Percentiles rank a stretch among this genome's conserved stretches.
phyloP scores from a whole-genome alignment of 1,140 invertebrate genomes.

The Sweltsa coloradensis region DNA sequence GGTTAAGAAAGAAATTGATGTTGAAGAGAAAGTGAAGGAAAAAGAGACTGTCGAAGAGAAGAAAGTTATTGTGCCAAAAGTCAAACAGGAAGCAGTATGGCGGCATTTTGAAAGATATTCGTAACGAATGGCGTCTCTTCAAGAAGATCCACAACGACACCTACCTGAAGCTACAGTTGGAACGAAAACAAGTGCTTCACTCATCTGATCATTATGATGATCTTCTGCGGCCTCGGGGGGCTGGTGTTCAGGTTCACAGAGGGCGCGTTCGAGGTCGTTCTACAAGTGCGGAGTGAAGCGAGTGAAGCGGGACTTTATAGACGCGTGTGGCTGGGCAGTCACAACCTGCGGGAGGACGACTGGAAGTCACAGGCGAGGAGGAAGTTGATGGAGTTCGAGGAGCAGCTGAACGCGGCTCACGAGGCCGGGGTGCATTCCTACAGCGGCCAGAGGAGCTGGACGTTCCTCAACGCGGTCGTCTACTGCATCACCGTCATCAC shows the following conservation, averaged over 20 bases:
- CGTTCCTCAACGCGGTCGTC: conserved; percentile 81
- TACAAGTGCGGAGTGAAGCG: conserved; percentile 80
- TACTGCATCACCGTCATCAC: conserved; percentile 87
- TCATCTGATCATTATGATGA: conserved; percentile 48
- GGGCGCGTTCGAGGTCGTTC: conserved; percentile 65
- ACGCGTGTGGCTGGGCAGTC: conserved; percentile 66
- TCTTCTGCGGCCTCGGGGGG: conserved; percentile 65
- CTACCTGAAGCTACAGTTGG: conserved; percentile 34
- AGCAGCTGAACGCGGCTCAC: conserved; percentile 69
- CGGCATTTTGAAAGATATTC: conserved; percentile 22
- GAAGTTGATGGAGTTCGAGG: conserved; percentile 73
- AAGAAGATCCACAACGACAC: conserved; percentile 42
- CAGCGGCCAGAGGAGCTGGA: conserved; percentile 78
- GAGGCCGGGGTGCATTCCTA: conserved; percentile 68
- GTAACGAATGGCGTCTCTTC: conserved; percentile 39
- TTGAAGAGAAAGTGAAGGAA: conserved; percentile 27
- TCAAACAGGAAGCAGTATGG: conserved; percentile 16
- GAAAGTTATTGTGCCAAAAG: conserved; percentile 1
- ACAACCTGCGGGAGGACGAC: conserved; percentile 69
- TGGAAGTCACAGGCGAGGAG: conserved; percentile 74
- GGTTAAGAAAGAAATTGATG: too few relatives aligned
- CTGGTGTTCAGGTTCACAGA: conserved; percentile 66
- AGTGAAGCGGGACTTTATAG: conserved; percentile 74
- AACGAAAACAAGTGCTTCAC: conserved; percentile 54
- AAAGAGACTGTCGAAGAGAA: conserved; percentile 16